These are phyloP conservation scores for Drosophila erecta DNA, from an alignment of 1,140 invertebrate species.

Conservation along the genomic window DNA sequence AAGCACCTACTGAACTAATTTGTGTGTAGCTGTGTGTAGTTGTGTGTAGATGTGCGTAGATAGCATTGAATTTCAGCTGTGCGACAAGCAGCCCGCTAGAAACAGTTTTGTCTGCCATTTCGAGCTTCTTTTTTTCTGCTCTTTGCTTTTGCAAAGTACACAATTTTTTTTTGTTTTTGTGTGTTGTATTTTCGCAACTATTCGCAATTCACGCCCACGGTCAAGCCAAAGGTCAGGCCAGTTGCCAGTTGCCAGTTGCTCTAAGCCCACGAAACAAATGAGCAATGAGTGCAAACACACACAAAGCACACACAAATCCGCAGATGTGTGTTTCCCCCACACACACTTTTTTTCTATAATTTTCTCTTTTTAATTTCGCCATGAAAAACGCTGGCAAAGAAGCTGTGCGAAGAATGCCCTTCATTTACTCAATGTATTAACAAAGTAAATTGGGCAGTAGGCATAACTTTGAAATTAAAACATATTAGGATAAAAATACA, in stretches of 20 bases:
- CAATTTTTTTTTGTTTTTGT: conserved; percentile 3
- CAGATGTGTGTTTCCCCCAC: conserved; percentile 8
- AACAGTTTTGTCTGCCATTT: conserved; percentile 37
- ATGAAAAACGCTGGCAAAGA: conserved; percentile 20
- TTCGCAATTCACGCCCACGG: conserved; percentile 75
- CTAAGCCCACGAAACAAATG: conserved; percentile 42
- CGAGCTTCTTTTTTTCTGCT: conserved; percentile 18
- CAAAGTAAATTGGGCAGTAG: no score
- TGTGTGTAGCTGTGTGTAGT: conserved; percentile 54
- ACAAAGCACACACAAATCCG: conserved; percentile 25
- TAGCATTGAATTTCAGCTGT: conserved; percentile 75
- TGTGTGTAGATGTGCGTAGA: conserved; percentile 53
- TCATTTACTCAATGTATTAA: no score
- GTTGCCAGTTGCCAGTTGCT: conserved; percentile 25
- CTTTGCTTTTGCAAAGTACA: conserved; percentile 1
- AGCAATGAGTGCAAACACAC: conserved; percentile 45
- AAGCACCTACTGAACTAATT: conserved; percentile 78
- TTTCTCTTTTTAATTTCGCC: conserved; percentile 17
- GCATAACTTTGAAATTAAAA: no score
- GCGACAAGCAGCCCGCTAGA: conserved; percentile 55
- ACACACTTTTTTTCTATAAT: conserved; percentile 7
- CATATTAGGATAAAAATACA: no score
- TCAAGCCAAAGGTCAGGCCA: conserved; percentile 73
- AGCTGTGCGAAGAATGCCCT: conserved; percentile 1
- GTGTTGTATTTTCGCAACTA: conserved; percentile 51